phyloP scores from a whole-genome alignment of 92 coral and sea anemone species.

The Desmophyllum pertusum region DNA sequence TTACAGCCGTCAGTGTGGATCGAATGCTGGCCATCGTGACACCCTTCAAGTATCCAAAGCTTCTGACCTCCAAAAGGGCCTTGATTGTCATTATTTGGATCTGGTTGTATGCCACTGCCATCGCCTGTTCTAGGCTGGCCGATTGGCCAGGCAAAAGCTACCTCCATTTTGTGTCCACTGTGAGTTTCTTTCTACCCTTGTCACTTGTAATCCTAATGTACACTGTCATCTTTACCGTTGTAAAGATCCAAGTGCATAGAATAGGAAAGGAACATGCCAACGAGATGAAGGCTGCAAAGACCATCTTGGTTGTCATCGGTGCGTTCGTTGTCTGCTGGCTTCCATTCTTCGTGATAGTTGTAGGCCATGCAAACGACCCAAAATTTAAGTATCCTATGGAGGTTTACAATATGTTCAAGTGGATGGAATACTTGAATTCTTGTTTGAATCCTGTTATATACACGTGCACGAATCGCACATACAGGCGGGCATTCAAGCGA shows the following conservation, averaged over 20 bases:
- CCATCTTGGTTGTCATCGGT: conserved; percentile 91
- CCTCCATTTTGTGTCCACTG: conserved; percentile 53
- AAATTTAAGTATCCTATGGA: conserved; percentile 46
- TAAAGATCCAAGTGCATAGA: conserved; percentile 69
- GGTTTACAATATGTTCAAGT: conserved; percentile 68
- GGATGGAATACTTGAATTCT: conserved; percentile 89
- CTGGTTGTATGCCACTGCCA: conserved; percentile 67
- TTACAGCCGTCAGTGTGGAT: conserved; percentile 78
- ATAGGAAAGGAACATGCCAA: conserved; percentile 73
- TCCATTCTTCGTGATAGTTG: conserved; percentile 77
- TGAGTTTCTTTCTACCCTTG: conserved; percentile 67
- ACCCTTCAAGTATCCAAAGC: conserved; percentile 81
- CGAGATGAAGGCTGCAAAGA: conserved; percentile 91
- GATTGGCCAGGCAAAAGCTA: conserved; percentile 55
- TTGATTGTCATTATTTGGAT: conserved; percentile 44
- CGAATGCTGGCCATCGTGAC: conserved; percentile 82
- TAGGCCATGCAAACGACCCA: conserved; percentile 61
- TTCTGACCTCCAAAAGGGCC: conserved; percentile 62
- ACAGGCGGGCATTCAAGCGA: conserved; percentile 75
- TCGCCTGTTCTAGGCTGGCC: conserved; percentile 49
- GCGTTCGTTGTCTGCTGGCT: conserved; percentile 84
- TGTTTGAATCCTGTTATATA: conserved; percentile 86
- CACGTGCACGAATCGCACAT: conserved; percentile 83
- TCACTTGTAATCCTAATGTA: conserved; percentile 75
- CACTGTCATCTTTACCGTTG: conserved; percentile 71